phyloP scores from a whole-genome alignment of 2,113 vertebrate genomes.

The Nipponia nippon region DNA sequence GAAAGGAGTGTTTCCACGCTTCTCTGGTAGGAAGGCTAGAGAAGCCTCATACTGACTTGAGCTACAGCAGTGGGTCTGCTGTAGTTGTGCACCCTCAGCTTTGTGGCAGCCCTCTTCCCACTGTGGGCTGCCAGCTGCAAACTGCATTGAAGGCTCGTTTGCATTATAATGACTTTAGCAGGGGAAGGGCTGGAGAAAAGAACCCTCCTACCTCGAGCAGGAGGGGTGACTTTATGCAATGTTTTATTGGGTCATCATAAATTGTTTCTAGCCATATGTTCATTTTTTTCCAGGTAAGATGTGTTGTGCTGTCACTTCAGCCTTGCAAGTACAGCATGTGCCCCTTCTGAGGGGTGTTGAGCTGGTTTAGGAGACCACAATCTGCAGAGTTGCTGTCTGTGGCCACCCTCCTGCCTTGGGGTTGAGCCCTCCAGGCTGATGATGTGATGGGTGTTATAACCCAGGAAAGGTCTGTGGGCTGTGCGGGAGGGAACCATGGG shows the following conservation, averaged over 20 bases:
- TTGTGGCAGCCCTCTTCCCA: background rate
- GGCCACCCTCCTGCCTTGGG: background rate
- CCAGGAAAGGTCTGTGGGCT: background rate
- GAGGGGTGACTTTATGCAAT: background rate
- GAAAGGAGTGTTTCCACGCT: background rate
- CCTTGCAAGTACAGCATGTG: background rate
- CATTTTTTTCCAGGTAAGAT: background rate
- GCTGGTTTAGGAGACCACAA: background rate
- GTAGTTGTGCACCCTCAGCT: background rate
- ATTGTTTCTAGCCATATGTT: background rate
- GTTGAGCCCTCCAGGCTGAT: background rate
- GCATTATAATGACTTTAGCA: background rate
- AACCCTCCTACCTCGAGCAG: background rate
- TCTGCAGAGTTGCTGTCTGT: rapidly evolving
- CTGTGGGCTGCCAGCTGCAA: background rate
- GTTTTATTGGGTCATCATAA: background rate
- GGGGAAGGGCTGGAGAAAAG: background rate
- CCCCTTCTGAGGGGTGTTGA: too few relatives aligned
- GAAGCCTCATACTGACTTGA: conserved; percentile 38
- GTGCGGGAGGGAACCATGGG: rapidly evolving
- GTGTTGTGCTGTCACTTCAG: background rate
- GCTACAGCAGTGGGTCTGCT: conserved; percentile 52
- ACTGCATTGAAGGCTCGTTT: background rate
- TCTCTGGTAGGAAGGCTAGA: background rate
- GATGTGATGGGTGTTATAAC: background rate